Evolutionary conservation across 2,797 vertebrate species (phyloP).

Genomic region (Dicrostonyx torquatus): DNA sequence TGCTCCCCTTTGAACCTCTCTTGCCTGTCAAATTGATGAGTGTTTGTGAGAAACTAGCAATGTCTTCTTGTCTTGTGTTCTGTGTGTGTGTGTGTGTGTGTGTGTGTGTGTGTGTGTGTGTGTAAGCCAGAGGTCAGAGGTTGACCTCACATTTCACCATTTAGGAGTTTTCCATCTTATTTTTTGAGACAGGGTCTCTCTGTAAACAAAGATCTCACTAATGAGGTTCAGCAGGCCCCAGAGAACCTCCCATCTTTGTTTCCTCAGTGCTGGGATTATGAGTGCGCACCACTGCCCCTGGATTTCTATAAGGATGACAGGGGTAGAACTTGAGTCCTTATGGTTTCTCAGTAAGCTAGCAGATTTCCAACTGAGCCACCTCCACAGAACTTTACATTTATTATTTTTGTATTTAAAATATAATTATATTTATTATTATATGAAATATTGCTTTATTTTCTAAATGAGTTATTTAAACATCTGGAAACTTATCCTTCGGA

Average conservation of each 20-base stretch:
- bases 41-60: neutral
- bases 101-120: neutral
- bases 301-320: neutral
- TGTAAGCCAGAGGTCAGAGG: neutral
- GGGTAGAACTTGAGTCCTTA: neutral
- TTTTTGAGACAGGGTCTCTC: neutral
- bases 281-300: too few species aligned
- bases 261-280: neutral
- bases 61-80: neutral
- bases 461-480: constrained; percentile 27
- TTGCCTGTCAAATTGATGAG: neutral
- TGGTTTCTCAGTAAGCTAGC: neutral
- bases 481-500: neutral
- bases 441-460: neutral
- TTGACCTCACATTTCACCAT: neutral
- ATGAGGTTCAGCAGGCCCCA: neutral
- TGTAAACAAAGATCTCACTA: neutral
- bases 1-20: neutral
- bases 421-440: neutral
- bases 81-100: too few species aligned
- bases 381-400: neutral
- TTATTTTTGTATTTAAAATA: neutral
- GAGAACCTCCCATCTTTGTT: neutral
- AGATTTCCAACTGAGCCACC: neutral
- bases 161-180: neutral